Conservation (phyloP, 2,113 vertebrate species). For the Ammodytes dubius region DNA sequence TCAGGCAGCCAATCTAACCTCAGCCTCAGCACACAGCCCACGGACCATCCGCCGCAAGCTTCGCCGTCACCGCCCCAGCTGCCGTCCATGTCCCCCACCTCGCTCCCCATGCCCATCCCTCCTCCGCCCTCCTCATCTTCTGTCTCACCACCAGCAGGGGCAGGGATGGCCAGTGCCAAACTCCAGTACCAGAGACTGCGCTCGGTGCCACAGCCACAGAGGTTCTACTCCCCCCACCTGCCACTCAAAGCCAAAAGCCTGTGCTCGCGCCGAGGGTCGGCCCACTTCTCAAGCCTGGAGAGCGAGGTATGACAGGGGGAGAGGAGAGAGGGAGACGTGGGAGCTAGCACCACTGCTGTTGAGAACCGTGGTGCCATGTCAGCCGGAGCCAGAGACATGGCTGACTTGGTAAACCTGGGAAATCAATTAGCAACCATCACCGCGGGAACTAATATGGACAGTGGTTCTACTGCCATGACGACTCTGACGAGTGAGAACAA, state of each 20-base stretch:
- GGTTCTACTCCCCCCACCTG: constrained; percentile 88
- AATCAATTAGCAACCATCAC: constrained; percentile 70
- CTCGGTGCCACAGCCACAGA: constrained; percentile 86
- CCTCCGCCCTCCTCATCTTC: constrained; percentile 84
- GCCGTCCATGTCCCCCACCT: constrained; percentile 80
- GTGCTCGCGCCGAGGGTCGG: constrained; percentile 91
- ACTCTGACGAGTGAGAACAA: constrained; percentile 62
- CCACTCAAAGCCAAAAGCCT: constrained; percentile 90
- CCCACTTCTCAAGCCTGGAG: constrained; percentile 95
- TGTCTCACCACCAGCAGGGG: constrained; percentile 77
- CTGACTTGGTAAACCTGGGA: constrained; percentile 68
- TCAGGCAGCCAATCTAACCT: constrained; percentile 94
- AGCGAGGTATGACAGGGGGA: constrained; percentile 94
- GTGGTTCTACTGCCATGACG: constrained; percentile 47
- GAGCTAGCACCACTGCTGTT: constrained; percentile 64
- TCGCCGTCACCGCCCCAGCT: constrained; percentile 82
- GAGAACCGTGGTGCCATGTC: constrained; percentile 64
- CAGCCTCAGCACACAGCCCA: constrained; percentile 89
- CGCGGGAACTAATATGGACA: constrained; percentile 57
- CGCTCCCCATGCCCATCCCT: constrained; percentile 82
- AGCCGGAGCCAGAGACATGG: constrained; percentile 68
- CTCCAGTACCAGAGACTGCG: constrained; percentile 89
- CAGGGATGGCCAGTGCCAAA: constrained; percentile 85
- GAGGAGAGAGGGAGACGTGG: constrained; percentile 83
- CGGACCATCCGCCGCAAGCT: constrained; percentile 82